Conservation (phyloP, 2,113 vertebrate genomes). For the Scortum barcoo region DNA sequence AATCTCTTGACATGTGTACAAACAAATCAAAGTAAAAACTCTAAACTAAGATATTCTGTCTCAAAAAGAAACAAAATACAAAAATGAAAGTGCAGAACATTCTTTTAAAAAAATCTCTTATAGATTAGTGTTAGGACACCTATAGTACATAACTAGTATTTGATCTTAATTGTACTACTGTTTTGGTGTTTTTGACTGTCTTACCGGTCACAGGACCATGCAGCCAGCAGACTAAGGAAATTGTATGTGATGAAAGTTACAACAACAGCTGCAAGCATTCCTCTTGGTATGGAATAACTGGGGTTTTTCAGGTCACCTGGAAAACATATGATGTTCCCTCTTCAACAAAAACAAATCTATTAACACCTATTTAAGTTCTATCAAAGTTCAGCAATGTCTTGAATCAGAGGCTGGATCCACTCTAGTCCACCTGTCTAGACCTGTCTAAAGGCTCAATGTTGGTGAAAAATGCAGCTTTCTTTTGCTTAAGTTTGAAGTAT, state of each 20-base stretch:
- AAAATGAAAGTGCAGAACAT: not conserved
- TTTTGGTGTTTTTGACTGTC: not conserved
- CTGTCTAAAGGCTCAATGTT: not conserved
- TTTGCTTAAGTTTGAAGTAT: not conserved
- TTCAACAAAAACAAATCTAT: not conserved
- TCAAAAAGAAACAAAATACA: not conserved
- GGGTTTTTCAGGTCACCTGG: slow-evolving; percentile 90
- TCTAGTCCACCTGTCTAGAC: not conserved
- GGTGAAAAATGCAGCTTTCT: not conserved
- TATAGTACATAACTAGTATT: no score
- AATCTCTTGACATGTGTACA: not conserved
- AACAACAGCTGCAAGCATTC: slow-evolving; percentile 88
- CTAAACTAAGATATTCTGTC: not conserved
- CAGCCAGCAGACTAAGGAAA: slow-evolving; percentile 85
- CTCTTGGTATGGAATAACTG: slow-evolving; percentile 90
- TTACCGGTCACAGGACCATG: slow-evolving; percentile 88
- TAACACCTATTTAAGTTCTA: not conserved
- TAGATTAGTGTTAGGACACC: not conserved
- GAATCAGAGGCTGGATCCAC: not conserved
- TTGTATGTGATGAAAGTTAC: slow-evolving; percentile 90
- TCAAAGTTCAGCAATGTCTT: not conserved
- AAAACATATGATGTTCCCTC: slow-evolving; percentile 4
- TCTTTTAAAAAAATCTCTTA: not conserved
- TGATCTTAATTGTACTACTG: not conserved
- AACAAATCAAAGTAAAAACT: not conserved